Base-by-base conservation (phyloP, 2,113 vertebrate species). In the Coregonus clupeaformis region DNA sequence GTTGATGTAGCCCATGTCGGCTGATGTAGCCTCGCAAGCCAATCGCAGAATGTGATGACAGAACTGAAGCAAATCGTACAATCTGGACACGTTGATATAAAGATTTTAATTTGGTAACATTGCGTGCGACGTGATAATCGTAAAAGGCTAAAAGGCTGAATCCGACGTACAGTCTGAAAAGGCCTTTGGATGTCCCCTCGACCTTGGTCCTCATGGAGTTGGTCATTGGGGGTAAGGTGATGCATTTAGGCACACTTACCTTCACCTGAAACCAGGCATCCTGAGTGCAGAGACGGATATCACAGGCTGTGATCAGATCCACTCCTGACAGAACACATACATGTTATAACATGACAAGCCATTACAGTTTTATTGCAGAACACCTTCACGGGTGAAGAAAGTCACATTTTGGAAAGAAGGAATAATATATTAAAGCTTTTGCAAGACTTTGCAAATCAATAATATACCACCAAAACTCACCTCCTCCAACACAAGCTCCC, bases 251-350 rank as follows among this genome's bases (percentile, higher is more conserved):
- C 42, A 1, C 3, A 57, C 87, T 75, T 71, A 94, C 96, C 94
- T 97, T 98, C 6, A 96, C 89, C 85, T 97, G 96, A 87, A 97
- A 97, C 92, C 91, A 96, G 24, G 95, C 93, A 11, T 97, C 95
- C 86, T 94, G 93, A 0, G 93, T 86, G 42, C 96, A 97, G 68
- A 96, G 92, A 0, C 96, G 94, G n/a, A 97, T 93, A 72, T 97
- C 96, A 27, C 95, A 97, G 80, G 96, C 94, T 0, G 94, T 93
- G 77, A 97, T 85, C 66, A 97, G 92, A 78, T 97, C 94, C 3
- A 98, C 89, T 0, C 95, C 96, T 98, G 80, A 5, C 5, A 76
- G 70, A 18, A 25, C 16, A 84, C 36, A 42, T 32, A 22, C 36
- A 42, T 32, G 18, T 76, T 14, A 67, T 11, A 76, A 27, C 57